phyloP scores from a whole-genome alignment of 2,888 invertebrate species.

The Lumbricus terrestris region DNA sequence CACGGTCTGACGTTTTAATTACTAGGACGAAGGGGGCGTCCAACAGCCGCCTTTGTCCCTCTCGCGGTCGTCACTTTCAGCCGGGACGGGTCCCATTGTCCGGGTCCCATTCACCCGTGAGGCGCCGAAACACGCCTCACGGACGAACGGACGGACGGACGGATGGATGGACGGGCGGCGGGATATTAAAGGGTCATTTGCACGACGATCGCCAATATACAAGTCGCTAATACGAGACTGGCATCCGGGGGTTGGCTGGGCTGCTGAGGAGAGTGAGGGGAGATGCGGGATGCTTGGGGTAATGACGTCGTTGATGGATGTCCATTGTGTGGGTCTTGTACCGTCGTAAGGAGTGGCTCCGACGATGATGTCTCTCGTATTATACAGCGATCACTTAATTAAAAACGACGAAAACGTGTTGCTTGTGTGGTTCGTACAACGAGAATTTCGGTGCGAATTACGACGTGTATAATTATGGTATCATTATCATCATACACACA shows the following conservation, averaged over 20 bases:
- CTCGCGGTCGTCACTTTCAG: not conserved
- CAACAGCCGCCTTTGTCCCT: not conserved
- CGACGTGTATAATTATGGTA: no score
- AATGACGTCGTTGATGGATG: not conserved
- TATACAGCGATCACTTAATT: not conserved
- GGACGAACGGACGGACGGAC: not conserved
- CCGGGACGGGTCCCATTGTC: not conserved
- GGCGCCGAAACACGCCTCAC: not conserved
- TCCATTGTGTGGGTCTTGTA: not conserved
- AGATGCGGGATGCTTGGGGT: not conserved
- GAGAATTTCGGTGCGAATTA: no score
- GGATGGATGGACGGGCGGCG: not conserved
- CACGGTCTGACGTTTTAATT: not conserved
- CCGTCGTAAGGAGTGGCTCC: not conserved
- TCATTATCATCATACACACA: no score
- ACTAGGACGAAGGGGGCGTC: not conserved
- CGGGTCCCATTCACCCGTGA: not conserved
- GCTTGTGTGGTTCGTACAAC: not conserved
- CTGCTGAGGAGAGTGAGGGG: not conserved
- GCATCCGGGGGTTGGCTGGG: not conserved
- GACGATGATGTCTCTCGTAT: not conserved
- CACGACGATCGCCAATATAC: not conserved
- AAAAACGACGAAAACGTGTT: not conserved
- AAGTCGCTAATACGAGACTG: not conserved
- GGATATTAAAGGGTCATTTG: not conserved